A percentile compares a stretch with the other conserved stretches of the same genome.
Evolutionary conservation across 1,140 invertebrate genomes (phyloP).

Genomic region (Formica selysi): DNA sequence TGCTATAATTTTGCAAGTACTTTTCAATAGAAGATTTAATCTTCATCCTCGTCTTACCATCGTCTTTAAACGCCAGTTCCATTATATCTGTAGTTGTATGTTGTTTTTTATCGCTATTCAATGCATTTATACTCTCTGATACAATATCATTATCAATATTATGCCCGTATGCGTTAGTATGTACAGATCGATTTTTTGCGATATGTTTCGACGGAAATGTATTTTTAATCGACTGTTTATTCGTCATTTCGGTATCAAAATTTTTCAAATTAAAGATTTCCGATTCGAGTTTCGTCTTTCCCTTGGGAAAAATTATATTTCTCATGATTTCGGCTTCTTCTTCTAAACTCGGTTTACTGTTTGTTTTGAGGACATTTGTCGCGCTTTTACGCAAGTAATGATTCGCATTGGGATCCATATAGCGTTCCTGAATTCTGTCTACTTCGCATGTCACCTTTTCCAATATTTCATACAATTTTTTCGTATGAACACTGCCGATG

Average conservation of each 20-base stretch:
- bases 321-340: constrained; percentile 31
- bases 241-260: constrained; percentile 12
- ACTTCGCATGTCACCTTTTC: constrained; percentile 60
- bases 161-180: background rate
- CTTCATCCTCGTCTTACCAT: background rate
- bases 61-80: background rate
- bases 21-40: constrained; percentile 49
- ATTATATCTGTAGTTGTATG: background rate
- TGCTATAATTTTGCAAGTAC: constrained; percentile 60
- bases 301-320: constrained; percentile 52
- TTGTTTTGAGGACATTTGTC: constrained; percentile 4
- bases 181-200: background rate
- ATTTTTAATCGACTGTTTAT: background rate
- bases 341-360: constrained; percentile 16
- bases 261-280: background rate
- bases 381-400: constrained; percentile 43
- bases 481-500: constrained; percentile 13
- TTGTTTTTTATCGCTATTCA: background rate
- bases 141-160: background rate
- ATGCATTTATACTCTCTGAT: background rate
- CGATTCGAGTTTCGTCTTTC: background rate
- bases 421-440: constrained; percentile 63
- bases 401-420: constrained; percentile 48
- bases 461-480: constrained; percentile 67
- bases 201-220: background rate